Percentiles rank a stretch among this genome's conserved stretches.
phyloP scores from a whole-genome alignment of 2,113 vertebrate species.

The Arizona elegans region DNA sequence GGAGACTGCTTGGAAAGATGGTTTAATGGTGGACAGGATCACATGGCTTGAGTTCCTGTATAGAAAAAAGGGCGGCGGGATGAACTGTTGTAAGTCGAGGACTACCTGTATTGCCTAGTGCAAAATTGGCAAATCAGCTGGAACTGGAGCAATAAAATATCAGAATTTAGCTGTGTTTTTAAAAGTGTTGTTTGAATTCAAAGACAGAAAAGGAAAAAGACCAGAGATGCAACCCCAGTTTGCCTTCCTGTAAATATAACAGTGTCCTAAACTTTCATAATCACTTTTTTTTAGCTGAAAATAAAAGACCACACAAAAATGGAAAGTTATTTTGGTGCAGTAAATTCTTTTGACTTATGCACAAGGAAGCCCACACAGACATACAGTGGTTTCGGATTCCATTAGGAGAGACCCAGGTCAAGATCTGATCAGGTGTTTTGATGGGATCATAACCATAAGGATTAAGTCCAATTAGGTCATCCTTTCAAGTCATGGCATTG shows the following conservation, averaged over 20 bases:
- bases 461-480: background rate
- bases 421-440: background rate
- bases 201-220: background rate
- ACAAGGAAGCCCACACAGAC: background rate
- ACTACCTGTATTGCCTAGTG: background rate
- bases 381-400: background rate
- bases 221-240: background rate
- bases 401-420: background rate
- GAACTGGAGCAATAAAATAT: background rate
- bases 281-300: background rate
- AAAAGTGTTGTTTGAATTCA: background rate
- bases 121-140: background rate
- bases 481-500: background rate
- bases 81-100: too few relatives aligned
- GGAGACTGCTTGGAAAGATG: too few relatives aligned
- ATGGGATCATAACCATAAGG: background rate
- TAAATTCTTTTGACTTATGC: background rate
- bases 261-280: background rate
- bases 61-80: too few relatives aligned
- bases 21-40: too few relatives aligned
- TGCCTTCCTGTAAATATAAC: background rate
- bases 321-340: background rate
- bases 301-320: background rate
- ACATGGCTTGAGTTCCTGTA: too few relatives aligned
- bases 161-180: background rate